Evolutionary conservation across 2,113 vertebrate genomes (phyloP), one percentile per base, ranked within the genome.

Genomic region (Pedetes capensis): DNA sequence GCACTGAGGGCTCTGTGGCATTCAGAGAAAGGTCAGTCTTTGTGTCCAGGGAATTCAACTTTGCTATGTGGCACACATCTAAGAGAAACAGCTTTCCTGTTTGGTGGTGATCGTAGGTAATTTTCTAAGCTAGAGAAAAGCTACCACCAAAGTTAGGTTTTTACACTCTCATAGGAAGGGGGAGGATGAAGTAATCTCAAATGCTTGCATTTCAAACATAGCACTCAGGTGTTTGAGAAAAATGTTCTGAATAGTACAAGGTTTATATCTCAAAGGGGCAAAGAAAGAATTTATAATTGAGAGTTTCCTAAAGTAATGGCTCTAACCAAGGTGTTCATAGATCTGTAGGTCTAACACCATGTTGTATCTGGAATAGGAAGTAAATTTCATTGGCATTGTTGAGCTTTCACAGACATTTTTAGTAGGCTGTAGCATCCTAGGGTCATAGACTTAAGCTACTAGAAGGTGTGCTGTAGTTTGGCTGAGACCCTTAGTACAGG

Each of bases 1-100:
- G 12, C 6, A 34, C 11, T 22, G 37, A 51, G 82, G 23, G 20
- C 8, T 47, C 27, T 32, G 29, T 34, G 61, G 5, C 18, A 3
- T 1, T 2, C 2, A 29, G 39, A 2, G 51, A 0, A 34, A 55
- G 25, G 1, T 57, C 42, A 20, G 10, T 63, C 11, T 23, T 7
- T 63, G 9, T 18, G 42, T 51, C 42, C n/a, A 55, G 9, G 1
- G 10, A 74, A 49, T 16, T 4, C 16, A 11, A 25, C 13, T 61
- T 74, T 66, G 57, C 34, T 59, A n/a, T 79, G 8, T 34, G 17
- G 42, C 7, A 22, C 51, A 39, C 42, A n/a, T 8, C 23, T 37
- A 9, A 8, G 8, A 14, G 22, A 27, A 44, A 51, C 0, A 44
- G 4, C 12, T 17, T 57, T 75, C 13, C 12, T 49, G 1, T 29